Evolutionary conservation across 64 coral and sea anemone species (phyloP).

Genomic region (Trachythela sp.): DNA sequence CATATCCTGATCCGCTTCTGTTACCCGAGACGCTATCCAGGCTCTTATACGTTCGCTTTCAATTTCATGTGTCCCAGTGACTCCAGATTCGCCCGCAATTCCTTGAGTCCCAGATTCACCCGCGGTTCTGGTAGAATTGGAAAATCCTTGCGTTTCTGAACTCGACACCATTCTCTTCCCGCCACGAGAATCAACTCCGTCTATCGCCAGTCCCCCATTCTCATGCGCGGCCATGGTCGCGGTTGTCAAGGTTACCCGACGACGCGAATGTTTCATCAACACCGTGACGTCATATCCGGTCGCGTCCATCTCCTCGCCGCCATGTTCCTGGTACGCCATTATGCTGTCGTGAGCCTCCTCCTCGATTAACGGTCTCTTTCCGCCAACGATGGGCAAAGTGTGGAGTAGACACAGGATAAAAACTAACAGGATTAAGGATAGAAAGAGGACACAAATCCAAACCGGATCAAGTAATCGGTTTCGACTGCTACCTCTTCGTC

Average conservation of each 20-base stretch:
- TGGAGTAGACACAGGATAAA: background rate
- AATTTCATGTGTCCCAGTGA: background rate
- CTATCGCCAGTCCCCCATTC: background rate
- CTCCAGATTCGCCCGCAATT: background rate
- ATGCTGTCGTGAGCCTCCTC: background rate
- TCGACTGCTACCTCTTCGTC: background rate
- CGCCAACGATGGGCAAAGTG: background rate
- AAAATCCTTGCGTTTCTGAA: background rate
- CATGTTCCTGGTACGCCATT: constrained; percentile 1
- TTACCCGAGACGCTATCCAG: background rate
- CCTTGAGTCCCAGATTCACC: background rate
- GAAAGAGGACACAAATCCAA: background rate
- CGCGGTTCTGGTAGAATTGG: background rate
- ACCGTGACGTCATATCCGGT: background rate
- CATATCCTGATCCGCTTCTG: background rate
- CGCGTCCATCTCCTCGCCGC: background rate
- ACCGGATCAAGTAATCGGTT: background rate
- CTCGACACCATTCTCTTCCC: background rate
- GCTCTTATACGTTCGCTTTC: too few species aligned
- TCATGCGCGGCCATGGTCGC: background rate
- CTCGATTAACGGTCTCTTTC: background rate
- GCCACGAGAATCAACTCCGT: background rate
- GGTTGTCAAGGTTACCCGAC: background rate
- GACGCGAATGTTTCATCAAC: background rate
- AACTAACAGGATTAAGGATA: background rate